A percentile compares a stretch with the other conserved stretches of the same genome.
phyloP scores from a whole-genome alignment of 2,888 invertebrate species.

The Mesochorus sp. region DNA sequence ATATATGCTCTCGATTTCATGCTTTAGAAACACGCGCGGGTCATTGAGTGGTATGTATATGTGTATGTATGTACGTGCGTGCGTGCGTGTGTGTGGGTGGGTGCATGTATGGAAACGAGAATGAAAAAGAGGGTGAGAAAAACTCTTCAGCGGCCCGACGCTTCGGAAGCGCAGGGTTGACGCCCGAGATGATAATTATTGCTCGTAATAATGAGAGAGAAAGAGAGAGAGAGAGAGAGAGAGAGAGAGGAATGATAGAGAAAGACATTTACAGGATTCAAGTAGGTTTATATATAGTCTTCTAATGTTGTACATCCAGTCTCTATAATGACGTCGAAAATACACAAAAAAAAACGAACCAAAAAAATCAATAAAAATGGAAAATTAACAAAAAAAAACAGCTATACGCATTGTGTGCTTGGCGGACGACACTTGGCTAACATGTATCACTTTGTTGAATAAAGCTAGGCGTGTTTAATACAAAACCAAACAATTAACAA shows the following conservation, averaged over 20 bases:
- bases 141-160: neutral
- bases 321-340: slow-evolving; percentile 72
- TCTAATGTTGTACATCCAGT: slow-evolving; percentile 73
- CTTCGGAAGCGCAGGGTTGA: slow-evolving; percentile 21
- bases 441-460: slow-evolving; percentile 81
- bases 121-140: slow-evolving; percentile 26
- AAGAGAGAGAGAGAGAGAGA: slow-evolving; percentile 25
- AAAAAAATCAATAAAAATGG: slow-evolving; percentile 16
- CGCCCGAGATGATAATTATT: slow-evolving; percentile 33
- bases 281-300: slow-evolving; percentile 71
- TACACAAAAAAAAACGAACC: slow-evolving; percentile 13
- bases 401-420: slow-evolving; percentile 76
- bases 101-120: slow-evolving; percentile 17
- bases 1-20: slow-evolving; percentile 43
- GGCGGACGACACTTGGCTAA: slow-evolving; percentile 76
- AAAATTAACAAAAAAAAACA: slow-evolving; percentile 47
- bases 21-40: slow-evolving; percentile 20
- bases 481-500: slow-evolving; percentile 62
- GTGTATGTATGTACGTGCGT: slow-evolving; percentile 35
- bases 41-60: slow-evolving; percentile 36
- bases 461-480: slow-evolving; percentile 82
- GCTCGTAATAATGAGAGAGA: slow-evolving; percentile 38
- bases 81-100: neutral
- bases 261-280: slow-evolving; percentile 66
- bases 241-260: slow-evolving; percentile 53